These are phyloP conservation scores for Micrasema longulum DNA, from an alignment of 1,140 invertebrate species.

Conservation along the genomic window DNA sequence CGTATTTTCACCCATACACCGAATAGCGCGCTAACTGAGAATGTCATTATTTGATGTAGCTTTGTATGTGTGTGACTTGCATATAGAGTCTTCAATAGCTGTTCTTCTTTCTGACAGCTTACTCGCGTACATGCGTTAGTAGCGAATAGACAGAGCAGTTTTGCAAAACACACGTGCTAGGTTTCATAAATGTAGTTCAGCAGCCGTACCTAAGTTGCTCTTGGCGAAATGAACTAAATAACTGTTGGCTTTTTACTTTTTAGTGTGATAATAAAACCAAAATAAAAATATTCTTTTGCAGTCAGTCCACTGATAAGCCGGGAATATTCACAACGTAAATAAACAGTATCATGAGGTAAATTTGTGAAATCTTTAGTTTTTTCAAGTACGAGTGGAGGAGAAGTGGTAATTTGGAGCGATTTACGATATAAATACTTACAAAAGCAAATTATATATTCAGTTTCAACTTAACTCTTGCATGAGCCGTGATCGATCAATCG, in stretches of 20 bases:
- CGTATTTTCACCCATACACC: too few species aligned
- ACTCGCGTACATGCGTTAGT: too few species aligned
- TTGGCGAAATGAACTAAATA: too few species aligned
- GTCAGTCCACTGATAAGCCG: constrained; percentile 1
- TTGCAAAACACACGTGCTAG: too few species aligned
- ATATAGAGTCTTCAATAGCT: too few species aligned
- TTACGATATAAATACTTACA: constrained; percentile 52
- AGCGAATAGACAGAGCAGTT: too few species aligned
- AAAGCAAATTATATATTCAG: constrained; percentile 52
- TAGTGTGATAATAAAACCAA: not conserved
- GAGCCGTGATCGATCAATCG: constrained; percentile 43
- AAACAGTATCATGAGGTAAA: constrained; percentile 9
- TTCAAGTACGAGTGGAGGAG: constrained; percentile 41
- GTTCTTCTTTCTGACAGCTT: too few species aligned
- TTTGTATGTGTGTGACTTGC: too few species aligned
- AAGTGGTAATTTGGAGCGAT: constrained; percentile 49
- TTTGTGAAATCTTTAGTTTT: constrained; percentile 45
- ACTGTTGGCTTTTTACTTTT: not conserved
- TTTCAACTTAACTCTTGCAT: constrained; percentile 51
- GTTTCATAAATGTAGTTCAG: too few species aligned
- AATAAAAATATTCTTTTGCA: not conserved
- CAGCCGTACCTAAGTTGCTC: too few species aligned
- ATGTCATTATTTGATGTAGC: too few species aligned
- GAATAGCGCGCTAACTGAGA: too few species aligned
- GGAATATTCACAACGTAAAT: constrained; percentile 3